Conservation (phyloP, 2,113 vertebrate species). For the Butorides virescens region DNA sequence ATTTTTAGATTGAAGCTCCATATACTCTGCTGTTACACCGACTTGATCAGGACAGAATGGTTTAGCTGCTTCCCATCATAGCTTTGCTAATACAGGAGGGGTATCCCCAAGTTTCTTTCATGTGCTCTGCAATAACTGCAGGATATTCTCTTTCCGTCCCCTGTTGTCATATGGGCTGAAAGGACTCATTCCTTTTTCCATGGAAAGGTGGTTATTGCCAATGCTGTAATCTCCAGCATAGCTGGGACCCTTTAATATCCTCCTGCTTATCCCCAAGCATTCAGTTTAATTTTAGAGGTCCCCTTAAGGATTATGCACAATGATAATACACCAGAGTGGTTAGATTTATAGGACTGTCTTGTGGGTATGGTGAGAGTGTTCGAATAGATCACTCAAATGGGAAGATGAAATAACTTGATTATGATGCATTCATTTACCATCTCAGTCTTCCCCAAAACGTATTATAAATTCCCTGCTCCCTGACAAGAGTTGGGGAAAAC, state of each 20-base stretch:
- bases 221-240: neutral
- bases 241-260: neutral
- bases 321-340: neutral
- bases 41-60: neutral
- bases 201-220: neutral
- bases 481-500: neutral
- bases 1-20: neutral
- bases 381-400: neutral
- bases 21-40: neutral
- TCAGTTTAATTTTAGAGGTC: neutral
- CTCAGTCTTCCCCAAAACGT: neutral
- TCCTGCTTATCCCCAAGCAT: neutral
- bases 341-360: neutral
- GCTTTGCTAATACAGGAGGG: neutral
- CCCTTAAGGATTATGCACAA: neutral
- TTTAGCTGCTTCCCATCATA: neutral
- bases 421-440: fast-evolving
- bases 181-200: neutral
- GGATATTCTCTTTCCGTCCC: neutral
- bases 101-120: neutral
- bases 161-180: neutral
- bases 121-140: neutral
- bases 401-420: neutral
- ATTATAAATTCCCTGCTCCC: neutral
- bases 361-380: neutral